phyloP scores from a whole-genome alignment of 2,113 vertebrate species.

The Xiphias gladius region DNA sequence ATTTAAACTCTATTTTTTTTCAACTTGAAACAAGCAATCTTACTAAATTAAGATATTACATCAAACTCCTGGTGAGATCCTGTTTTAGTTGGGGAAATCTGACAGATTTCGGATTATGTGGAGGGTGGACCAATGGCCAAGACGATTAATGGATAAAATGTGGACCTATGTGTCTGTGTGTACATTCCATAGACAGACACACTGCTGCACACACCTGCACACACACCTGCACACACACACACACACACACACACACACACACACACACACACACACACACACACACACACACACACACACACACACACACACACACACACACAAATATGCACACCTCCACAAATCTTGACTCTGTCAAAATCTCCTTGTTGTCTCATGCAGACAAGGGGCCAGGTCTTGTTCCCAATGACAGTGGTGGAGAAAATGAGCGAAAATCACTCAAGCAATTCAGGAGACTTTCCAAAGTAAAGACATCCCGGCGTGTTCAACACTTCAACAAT shows the following conservation, averaged over 20 bases:
- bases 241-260: neutral
- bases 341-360: slow-evolving; percentile 63
- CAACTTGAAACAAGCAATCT: slow-evolving; percentile 40
- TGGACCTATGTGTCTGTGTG: slow-evolving; percentile 16
- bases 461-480: slow-evolving; percentile 75
- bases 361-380: slow-evolving; percentile 50
- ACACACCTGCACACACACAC: neutral
- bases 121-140: slow-evolving; percentile 20
- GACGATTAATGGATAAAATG: slow-evolving; percentile 54
- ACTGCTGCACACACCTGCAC: neutral
- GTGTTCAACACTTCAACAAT: slow-evolving; percentile 75
- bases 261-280: no score
- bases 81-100: slow-evolving; percentile 42
- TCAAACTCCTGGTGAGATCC: slow-evolving; percentile 40
- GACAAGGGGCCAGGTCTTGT: slow-evolving; percentile 38
- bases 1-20: slow-evolving; percentile 39
- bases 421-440: slow-evolving; percentile 71
- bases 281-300: neutral
- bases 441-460: slow-evolving; percentile 65
- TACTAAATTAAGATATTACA: slow-evolving; percentile 56
- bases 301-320: neutral
- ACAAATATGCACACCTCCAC: slow-evolving; percentile 10
- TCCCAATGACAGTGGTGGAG: slow-evolving; percentile 68
- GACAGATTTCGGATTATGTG: slow-evolving; percentile 52
- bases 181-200: neutral